Conservation (phyloP, 2,888 invertebrate species). For the Ctena decussata region DNA sequence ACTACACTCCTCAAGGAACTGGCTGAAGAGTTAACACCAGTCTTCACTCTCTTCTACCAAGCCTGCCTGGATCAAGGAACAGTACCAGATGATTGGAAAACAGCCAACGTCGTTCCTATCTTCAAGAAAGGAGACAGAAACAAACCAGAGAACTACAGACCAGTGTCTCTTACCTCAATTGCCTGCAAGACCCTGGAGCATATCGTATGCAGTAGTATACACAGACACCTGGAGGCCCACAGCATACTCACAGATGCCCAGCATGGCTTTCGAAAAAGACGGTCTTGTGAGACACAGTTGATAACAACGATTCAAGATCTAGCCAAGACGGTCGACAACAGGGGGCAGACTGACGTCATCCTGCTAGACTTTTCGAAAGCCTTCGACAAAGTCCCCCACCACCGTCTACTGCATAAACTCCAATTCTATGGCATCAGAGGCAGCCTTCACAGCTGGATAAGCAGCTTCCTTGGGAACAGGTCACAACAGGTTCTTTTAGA, state of each 20-base stretch:
- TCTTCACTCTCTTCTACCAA: no score
- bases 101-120: no score
- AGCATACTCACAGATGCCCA: slow-evolving; percentile 2
- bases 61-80: no score
- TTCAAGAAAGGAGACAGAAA: no score
- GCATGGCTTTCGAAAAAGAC: neutral
- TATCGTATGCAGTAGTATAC: neutral
- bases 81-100: no score
- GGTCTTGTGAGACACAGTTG: neutral
- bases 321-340: neutral
- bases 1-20: no score
- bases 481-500: slow-evolving; percentile 17
- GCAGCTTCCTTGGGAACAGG: slow-evolving; percentile 4
- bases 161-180: neutral
- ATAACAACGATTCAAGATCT: slow-evolving; percentile 19
- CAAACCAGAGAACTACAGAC: no score
- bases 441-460: slow-evolving; percentile 10
- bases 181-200: slow-evolving; percentile 3
- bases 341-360: slow-evolving; percentile 15
- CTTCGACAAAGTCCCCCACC: slow-evolving; percentile 21
- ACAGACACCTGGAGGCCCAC: neutral
- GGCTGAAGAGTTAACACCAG: no score
- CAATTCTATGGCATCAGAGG: slow-evolving; percentile 20
- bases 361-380: slow-evolving; percentile 29
- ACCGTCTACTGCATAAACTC: slow-evolving; percentile 1